phyloP scores from a whole-genome alignment of 1,140 invertebrate genomes.

The Oreohelix idahoensis region DNA sequence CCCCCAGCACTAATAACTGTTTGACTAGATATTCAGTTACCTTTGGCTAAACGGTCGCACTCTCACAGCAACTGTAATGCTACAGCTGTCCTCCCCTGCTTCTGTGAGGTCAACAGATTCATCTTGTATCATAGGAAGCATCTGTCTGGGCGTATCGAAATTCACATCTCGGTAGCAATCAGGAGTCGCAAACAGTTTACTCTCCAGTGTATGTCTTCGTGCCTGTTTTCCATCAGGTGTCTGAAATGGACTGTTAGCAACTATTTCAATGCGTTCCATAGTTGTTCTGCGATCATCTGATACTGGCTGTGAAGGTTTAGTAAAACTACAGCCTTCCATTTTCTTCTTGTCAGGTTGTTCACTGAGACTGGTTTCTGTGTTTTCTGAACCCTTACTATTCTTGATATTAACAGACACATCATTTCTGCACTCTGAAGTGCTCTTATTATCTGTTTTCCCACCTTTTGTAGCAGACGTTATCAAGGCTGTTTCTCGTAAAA shows the following conservation, averaged over 20 bases:
- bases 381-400: not conserved
- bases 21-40: constrained; percentile 41
- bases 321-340: not conserved
- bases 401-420: constrained; percentile 23
- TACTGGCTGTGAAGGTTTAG: not conserved
- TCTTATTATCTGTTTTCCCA: not conserved
- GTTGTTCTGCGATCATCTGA: constrained; percentile 29
- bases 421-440: not conserved
- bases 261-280: constrained; percentile 33
- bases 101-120: constrained; percentile 21
- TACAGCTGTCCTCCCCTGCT: constrained; percentile 65
- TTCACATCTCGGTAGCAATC: constrained; percentile 68
- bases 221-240: constrained; percentile 44
- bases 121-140: constrained; percentile 45
- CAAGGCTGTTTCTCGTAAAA: constrained; percentile 8
- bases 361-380: not conserved
- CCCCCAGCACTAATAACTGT: no score
- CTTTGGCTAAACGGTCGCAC: constrained; percentile 78
- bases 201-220: constrained; percentile 57
- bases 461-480: not conserved
- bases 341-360: not conserved
- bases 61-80: constrained; percentile 78
- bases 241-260: constrained; percentile 32
- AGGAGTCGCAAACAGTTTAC: constrained; percentile 63
- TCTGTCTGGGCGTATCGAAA: constrained; percentile 53